Evolutionary conservation across 2,888 invertebrate species (phyloP), one percentile per base, ranked within the genome.

Genomic region (Clunio marinus): DNA sequence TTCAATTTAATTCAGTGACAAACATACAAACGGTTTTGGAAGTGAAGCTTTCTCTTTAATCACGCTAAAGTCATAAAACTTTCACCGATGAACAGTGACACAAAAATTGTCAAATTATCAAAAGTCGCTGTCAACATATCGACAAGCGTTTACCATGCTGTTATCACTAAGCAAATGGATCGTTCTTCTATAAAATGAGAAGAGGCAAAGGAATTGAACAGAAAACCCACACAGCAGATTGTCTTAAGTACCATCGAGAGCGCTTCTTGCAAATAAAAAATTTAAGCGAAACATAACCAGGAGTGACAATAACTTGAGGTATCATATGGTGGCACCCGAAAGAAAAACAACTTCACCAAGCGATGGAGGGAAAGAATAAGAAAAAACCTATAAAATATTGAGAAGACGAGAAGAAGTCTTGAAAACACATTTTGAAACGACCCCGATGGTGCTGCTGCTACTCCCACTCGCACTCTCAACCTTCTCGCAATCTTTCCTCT

Each of bases 181-280:
- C 32, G 32, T 4, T 32, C 32, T 7, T 32, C 32, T 4, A 4
- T 4, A 32, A 32, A 17, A 55, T 55, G 24, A 55, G 4, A 20
- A 22, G 22, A 55, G 24, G 15, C 1, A 5, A 46, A 5, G 2
- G 5, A n/a, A 2, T 13, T 35, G n/a, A 15, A 46, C 46, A 46
- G 10, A 15, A 8, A 46, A 15, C 7, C 20, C 57, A 32, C 10
- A 35, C 41, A 37, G n/a, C 60, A 60, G 37, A 37, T 35, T 60
- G 60, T 60, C 60, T 60, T 37, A 60, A 60, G 60, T 37, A 35
- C 35, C 60, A 24, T 60, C 24, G 60, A 60, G 41, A 41, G 60
- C 41, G 37, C 35, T 24, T 22, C 60, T 60, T 37, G 15, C 28
- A 28, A 32, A 58, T 58, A 58, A 58, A 58, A 58, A 58, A 58